phyloP scores from a whole-genome alignment of 1,140 invertebrate genomes.

The Telenomus remus region DNA sequence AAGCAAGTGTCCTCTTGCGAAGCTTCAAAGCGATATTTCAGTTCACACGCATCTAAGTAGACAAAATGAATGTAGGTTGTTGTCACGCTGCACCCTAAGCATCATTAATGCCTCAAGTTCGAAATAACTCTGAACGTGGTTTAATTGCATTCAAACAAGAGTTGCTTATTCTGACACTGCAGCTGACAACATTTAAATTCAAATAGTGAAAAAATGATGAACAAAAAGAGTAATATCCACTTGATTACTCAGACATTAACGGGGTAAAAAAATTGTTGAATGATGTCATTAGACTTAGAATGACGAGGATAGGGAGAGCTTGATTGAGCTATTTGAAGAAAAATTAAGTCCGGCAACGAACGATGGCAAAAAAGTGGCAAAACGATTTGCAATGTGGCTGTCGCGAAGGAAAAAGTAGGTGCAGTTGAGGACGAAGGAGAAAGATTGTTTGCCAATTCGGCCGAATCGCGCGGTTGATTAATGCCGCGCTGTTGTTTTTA shows the following conservation, averaged over 20 bases:
- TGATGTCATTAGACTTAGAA: too few relatives aligned
- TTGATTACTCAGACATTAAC: too few relatives aligned
- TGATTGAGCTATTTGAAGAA: slow-evolving; percentile 14
- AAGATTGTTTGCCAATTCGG: too few relatives aligned
- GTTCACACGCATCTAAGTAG: slow-evolving; percentile 39
- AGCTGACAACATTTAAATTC: slow-evolving; percentile 45
- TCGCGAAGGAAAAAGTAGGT: too few relatives aligned
- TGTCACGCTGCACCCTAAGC: slow-evolving; percentile 34
- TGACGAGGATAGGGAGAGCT: slow-evolving; percentile 18
- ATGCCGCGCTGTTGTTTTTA: too few relatives aligned
- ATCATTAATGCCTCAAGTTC: slow-evolving; percentile 45
- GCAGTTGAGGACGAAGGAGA: too few relatives aligned
- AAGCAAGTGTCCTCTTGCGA: too few relatives aligned
- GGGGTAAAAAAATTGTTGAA: not conserved
- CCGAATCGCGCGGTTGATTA: too few relatives aligned
- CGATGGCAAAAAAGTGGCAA: too few relatives aligned
- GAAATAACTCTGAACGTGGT: slow-evolving; percentile 23
- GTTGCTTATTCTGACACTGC: slow-evolving; percentile 25
- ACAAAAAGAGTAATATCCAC: too few relatives aligned
- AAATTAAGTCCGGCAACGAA: slow-evolving; percentile 4
- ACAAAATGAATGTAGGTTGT: slow-evolving; percentile 47
- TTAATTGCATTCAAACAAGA: slow-evolving; percentile 41
- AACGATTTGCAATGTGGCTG: too few relatives aligned
- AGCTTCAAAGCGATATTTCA: slow-evolving; percentile 27
- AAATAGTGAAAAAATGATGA: too few relatives aligned